These are phyloP conservation scores for Palythoa grandiflora DNA, from an alignment of 92 coral and sea anemone species.

Conservation along the genomic window DNA sequence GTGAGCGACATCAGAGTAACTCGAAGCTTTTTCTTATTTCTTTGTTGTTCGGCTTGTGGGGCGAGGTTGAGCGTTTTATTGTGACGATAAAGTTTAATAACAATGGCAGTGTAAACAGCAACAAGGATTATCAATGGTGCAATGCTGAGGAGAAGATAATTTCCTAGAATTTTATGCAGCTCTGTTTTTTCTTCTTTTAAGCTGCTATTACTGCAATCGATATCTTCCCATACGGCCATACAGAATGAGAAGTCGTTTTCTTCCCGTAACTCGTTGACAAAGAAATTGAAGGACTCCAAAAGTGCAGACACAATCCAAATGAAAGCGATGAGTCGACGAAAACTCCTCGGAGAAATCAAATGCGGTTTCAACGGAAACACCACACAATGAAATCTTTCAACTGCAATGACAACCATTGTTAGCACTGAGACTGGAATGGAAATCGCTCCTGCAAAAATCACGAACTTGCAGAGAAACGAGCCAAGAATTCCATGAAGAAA, in stretches of 20 bases:
- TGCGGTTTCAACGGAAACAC: constrained; percentile 25
- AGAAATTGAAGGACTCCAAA: not conserved
- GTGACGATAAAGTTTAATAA: not conserved
- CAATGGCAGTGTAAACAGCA: constrained; percentile 8
- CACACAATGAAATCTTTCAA: constrained; percentile 29
- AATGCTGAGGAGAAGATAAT: not conserved
- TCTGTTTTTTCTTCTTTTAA: not conserved
- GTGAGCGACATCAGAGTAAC: constrained; percentile 28
- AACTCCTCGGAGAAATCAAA: not conserved
- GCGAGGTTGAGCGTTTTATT: constrained; percentile 15
- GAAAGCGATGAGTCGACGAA: not conserved
- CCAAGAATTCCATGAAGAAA: not conserved
- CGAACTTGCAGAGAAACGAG: constrained; percentile 9
- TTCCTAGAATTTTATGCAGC: not conserved
- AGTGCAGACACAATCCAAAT: constrained; percentile 23
- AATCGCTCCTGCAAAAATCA: constrained; percentile 5
- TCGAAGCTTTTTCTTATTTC: constrained; percentile 6
- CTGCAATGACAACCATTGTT: constrained; percentile 27
- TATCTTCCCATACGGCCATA: constrained; percentile 8
- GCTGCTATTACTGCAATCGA: not conserved
- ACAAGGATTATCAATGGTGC: not conserved
- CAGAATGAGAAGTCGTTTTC: not conserved
- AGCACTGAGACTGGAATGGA: constrained; percentile 18
- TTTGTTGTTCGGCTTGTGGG: constrained; percentile 5
- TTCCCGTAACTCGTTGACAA: not conserved